Base-by-base conservation (phyloP, 2,113 vertebrate species). In the Phrynosoma platyrhinos region DNA sequence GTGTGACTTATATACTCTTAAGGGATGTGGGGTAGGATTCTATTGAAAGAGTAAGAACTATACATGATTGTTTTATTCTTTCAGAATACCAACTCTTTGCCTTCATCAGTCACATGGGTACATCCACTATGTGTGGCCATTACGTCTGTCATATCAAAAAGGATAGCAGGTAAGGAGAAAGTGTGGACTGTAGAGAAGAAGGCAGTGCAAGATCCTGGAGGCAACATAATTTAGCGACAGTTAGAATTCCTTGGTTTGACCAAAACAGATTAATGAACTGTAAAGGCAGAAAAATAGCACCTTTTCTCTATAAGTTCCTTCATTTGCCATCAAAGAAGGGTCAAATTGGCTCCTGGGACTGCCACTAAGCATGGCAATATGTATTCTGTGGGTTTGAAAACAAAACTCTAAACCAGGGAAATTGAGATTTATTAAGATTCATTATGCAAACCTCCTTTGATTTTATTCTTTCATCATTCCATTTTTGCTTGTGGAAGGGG, bases 101-200 rank as follows among this genome's bases (percentile, higher is more conserved):
- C 75, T 99, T 99, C 96, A 98, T 99, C 96, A 99, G 99, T 94
- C 99, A 99, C 97, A 99, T 99, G 99, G 99, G 98, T 92, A 98
- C 98, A 9, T 99, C 99, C 1, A 99, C 99, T 80, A 99, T 99
- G 98, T 99, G 99, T 62, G 99, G 99, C 86, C 98, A 99, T 96
- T 99, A 99, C 0, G 99, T 99, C 93, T 99, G 98, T 95, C 99
- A 99, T 95, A 99, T 99, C 97, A 99, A 99, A 97, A 99, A 99
- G 94, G 98, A 99, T 69, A 98, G 98, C 93, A 98, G 99, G 99
- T 99, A 91, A 89, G 93, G 71, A 62, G 32, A 4, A 5, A 53
- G 0, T 0, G 62, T 18, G 88, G 23, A 5, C 8, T 10, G 23
- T 66, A 36, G 14, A 1, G 5, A 47, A 47, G 47, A 47, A 47